Percentiles rank a stretch among this genome's conserved stretches.
Conservation (phyloP, 2,888 invertebrate genomes). For the Volucella inflata region DNA sequence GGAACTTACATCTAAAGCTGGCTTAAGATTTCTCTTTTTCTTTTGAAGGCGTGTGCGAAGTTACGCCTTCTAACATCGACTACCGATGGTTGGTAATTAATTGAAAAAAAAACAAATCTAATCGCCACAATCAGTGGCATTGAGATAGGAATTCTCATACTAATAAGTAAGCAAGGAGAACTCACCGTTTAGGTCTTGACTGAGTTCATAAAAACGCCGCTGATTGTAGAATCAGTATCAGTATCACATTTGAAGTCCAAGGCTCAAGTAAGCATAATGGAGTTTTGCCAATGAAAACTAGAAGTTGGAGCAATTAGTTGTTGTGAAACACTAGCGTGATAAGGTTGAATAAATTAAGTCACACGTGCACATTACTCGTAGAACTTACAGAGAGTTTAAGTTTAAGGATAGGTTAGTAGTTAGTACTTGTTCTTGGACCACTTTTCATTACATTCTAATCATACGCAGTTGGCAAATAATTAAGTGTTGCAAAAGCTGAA, state of each 20-base stretch:
- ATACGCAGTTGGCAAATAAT: too few relatives aligned
- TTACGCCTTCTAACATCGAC: too few relatives aligned
- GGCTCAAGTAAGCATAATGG: conserved; percentile 19
- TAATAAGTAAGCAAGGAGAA: too few relatives aligned
- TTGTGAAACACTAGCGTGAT: neutral
- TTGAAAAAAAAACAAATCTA: too few relatives aligned
- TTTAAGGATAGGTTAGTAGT: neutral
- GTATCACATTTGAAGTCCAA: conserved; percentile 65
- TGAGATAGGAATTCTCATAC: too few relatives aligned
- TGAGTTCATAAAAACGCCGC: neutral
- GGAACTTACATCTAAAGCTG: neutral
- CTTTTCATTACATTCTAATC: neutral
- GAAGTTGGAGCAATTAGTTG: conserved; percentile 9
- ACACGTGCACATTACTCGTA: conserved; percentile 22
- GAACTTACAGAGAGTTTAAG: too few relatives aligned
- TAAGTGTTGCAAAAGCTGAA: too few relatives aligned
- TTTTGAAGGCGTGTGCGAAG: neutral
- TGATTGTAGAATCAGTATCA: conserved; percentile 47
- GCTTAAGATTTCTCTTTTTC: conserved; percentile 20
- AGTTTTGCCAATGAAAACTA: conserved; percentile 56
- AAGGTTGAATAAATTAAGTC: conserved; percentile 11
- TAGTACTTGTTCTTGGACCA: neutral
- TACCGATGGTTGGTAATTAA: too few relatives aligned
- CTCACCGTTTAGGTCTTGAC: too few relatives aligned
- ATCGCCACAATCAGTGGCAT: too few relatives aligned